Percentiles rank a stretch among this genome's conserved stretches.
phyloP scores from a whole-genome alignment of 2,888 invertebrate species.

The Tortricodes alternella region DNA sequence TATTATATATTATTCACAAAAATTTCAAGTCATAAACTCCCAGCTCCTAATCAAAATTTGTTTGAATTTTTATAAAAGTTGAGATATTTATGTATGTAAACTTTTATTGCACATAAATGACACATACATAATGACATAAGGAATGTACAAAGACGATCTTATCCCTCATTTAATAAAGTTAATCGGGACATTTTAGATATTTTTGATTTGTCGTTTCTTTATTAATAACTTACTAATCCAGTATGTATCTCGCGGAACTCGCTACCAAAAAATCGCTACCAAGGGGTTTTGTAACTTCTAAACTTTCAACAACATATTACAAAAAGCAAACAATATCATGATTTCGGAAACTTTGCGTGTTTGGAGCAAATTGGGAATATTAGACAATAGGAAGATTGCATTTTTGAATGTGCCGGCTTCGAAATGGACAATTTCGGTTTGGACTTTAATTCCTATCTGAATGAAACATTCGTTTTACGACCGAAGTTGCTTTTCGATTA shows the following conservation, averaged over 20 bases:
- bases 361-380: conserved; percentile 26
- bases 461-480: neutral
- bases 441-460: conserved; percentile 21
- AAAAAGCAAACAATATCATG: neutral
- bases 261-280: neutral
- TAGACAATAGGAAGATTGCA: conserved; percentile 28
- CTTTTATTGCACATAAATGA: no score
- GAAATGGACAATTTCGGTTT: conserved; percentile 15
- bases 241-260: neutral
- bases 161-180: no score
- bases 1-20: no score
- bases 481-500: conserved; percentile 10
- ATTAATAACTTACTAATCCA: neutral
- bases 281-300: neutral
- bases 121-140: no score
- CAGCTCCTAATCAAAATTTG: no score
- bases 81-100: no score
- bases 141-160: no score
- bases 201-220: no score
- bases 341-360: conserved; percentile 12
- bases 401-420: conserved; percentile 26
- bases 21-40: no score
- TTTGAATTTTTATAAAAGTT: no score
- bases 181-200: no score
- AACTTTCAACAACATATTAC: neutral